These are phyloP conservation scores for Asbolus verrucosus DNA, from an alignment of 1,140 invertebrate genomes.

Conservation along the genomic window DNA sequence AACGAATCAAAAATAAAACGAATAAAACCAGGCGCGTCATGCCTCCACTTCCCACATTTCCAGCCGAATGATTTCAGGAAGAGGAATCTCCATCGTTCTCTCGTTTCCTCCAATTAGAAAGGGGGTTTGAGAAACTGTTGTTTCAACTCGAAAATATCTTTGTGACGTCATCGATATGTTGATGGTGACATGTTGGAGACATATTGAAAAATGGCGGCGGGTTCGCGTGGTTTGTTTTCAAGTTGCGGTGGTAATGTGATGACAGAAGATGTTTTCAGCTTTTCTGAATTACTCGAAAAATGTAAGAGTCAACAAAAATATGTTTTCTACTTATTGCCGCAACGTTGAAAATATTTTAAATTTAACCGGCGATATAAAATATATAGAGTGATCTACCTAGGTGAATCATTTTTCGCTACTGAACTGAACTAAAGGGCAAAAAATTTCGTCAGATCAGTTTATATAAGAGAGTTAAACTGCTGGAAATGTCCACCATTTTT, in stretches of 20 bases:
- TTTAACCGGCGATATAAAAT: not conserved
- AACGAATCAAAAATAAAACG: slow-evolving; percentile 42
- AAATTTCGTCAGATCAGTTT: not conserved
- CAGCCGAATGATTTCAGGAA: slow-evolving; percentile 1
- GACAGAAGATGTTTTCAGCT: slow-evolving; percentile 21
- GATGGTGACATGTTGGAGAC: too few species aligned
- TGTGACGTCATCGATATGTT: too few species aligned
- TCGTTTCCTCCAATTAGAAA: not conserved
- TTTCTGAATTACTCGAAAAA: slow-evolving; percentile 6
- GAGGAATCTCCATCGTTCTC: too few species aligned
- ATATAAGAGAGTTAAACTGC: too few species aligned
- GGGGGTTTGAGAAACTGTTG: not conserved
- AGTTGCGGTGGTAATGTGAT: slow-evolving; percentile 4
- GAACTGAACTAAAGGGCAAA: too few species aligned
- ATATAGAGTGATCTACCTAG: not conserved
- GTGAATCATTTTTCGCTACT: not conserved
- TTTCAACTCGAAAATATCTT: slow-evolving; percentile 31
- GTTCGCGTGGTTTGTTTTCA: not conserved
- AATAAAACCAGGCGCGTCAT: not conserved
- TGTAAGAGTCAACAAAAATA: slow-evolving; percentile 13
- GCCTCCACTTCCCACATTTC: not conserved
- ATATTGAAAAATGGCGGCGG: slow-evolving; percentile 9
- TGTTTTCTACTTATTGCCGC: slow-evolving; percentile 5
- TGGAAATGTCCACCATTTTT: too few species aligned
- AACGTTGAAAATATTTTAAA: slow-evolving; percentile 3